Evolutionary conservation across 2,888 invertebrate species (phyloP).

Genomic region (Lysandra coridon): DNA sequence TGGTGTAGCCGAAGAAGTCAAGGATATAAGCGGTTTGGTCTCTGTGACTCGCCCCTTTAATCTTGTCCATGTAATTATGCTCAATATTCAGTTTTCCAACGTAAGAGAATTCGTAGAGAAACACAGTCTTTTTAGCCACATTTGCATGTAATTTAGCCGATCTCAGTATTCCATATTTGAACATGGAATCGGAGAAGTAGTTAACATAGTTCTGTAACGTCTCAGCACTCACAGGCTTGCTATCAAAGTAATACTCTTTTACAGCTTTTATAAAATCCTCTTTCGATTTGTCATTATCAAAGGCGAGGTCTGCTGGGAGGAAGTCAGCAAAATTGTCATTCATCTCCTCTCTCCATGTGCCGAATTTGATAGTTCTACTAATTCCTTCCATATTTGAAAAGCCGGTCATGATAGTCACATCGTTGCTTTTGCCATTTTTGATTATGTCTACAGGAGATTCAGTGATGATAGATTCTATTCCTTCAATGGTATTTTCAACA

Average conservation of each 20-base stretch:
- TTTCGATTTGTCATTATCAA: slow-evolving; percentile 51
- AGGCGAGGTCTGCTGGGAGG: slow-evolving; percentile 62
- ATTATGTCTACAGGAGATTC: slow-evolving; percentile 64
- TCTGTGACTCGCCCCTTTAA: slow-evolving; percentile 69
- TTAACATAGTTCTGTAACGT: slow-evolving; percentile 59
- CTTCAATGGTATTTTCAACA: slow-evolving; percentile 57
- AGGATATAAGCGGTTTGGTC: slow-evolving; percentile 68
- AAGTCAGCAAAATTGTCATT: slow-evolving; percentile 63
- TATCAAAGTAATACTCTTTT: slow-evolving; percentile 60
- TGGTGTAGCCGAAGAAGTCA: slow-evolving; percentile 62
- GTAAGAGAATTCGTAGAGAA: slow-evolving; percentile 67
- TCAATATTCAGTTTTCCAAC: slow-evolving; percentile 62
- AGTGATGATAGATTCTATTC: slow-evolving; percentile 59
- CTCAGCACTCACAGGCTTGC: slow-evolving; percentile 52
- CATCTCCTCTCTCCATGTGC: slow-evolving; percentile 65
- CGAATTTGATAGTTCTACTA: slow-evolving; percentile 60
- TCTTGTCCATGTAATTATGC: slow-evolving; percentile 60
- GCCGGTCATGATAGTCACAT: slow-evolving; percentile 61
- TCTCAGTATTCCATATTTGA: slow-evolving; percentile 64
- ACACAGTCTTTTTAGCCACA: slow-evolving; percentile 52
- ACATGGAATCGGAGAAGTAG: slow-evolving; percentile 72
- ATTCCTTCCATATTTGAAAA: slow-evolving; percentile 72
- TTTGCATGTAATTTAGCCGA: slow-evolving; percentile 60
- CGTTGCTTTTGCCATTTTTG: slow-evolving; percentile 53
- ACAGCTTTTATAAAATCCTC: slow-evolving; percentile 51